Conservation (phyloP, 2,888 invertebrate genomes). For the Caradrina kadenii region DNA sequence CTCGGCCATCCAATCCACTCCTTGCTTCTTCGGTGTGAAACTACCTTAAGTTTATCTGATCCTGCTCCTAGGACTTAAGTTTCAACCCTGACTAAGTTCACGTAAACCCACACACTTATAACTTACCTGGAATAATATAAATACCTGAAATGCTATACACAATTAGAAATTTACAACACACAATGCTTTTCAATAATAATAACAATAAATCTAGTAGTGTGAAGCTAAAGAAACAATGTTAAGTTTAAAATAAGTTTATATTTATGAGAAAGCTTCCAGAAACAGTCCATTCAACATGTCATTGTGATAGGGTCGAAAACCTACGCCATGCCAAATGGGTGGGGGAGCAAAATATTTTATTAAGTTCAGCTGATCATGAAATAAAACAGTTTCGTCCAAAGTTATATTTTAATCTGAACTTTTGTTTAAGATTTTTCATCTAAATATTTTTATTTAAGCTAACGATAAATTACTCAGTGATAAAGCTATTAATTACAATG, state of each 20-base stretch:
- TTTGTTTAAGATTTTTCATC: background rate
- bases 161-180: background rate
- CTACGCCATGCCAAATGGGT: background rate
- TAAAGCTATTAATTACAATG: no score
- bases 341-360: conserved; percentile 1
- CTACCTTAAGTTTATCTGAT: background rate
- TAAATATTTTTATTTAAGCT: background rate
- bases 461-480: no score
- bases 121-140: background rate
- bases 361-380: conserved; percentile 6
- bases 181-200: background rate
- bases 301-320: conserved; percentile 1
- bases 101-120: background rate
- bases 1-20: no score
- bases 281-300: background rate
- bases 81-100: no score
- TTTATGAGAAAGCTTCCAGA: conserved; percentile 2
- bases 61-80: background rate
- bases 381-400: conserved; percentile 13
- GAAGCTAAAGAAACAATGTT: background rate
- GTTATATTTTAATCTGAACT: conserved; percentile 2
- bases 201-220: background rate
- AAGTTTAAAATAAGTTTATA: background rate
- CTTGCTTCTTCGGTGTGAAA: no score
- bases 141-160: background rate